Evolutionary conservation across 64 coral and sea anemone genomes (phyloP).

Genomic region (Montipora efflorescens): DNA sequence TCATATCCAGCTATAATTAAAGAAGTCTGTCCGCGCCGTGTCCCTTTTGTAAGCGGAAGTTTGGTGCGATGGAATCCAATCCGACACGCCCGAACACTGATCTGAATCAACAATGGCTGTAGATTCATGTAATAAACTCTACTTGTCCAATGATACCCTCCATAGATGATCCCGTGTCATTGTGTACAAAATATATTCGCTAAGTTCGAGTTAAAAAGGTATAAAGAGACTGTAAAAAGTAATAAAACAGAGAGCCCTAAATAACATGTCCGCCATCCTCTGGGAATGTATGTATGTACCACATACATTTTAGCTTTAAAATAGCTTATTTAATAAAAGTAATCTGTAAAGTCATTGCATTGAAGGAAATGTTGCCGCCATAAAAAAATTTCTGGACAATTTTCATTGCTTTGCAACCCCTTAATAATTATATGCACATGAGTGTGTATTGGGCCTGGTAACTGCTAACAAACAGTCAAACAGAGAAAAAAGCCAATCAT

Average conservation of each 20-base stretch:
- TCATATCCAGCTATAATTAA: constrained; percentile 50
- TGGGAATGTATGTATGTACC: too few relatives aligned
- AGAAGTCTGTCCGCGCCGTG: not conserved
- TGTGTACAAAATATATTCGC: constrained; percentile 46
- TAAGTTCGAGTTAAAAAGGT: constrained; percentile 25
- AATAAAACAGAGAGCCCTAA: constrained; percentile 39
- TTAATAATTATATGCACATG: too few relatives aligned
- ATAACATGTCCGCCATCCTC: not conserved
- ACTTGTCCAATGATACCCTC: constrained; percentile 44
- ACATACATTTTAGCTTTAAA: too few relatives aligned
- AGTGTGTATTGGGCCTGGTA: too few relatives aligned
- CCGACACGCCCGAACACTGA: constrained; percentile 44
- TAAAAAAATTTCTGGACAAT: too few relatives aligned
- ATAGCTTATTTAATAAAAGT: too few relatives aligned
- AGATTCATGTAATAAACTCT: constrained; percentile 52
- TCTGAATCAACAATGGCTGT: constrained; percentile 47
- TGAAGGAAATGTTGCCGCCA: too few relatives aligned
- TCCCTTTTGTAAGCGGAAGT: constrained; percentile 65
- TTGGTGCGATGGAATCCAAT: constrained; percentile 54
- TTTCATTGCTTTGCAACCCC: too few relatives aligned
- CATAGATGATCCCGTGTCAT: constrained; percentile 42
- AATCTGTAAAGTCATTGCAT: too few relatives aligned
- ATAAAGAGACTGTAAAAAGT: constrained; percentile 57
- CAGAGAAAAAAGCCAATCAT: too few relatives aligned
- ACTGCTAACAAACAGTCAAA: too few relatives aligned